These are phyloP conservation scores for Condylostylus longicornis DNA, from an alignment of 1,140 invertebrate species.

Conservation along the genomic window DNA sequence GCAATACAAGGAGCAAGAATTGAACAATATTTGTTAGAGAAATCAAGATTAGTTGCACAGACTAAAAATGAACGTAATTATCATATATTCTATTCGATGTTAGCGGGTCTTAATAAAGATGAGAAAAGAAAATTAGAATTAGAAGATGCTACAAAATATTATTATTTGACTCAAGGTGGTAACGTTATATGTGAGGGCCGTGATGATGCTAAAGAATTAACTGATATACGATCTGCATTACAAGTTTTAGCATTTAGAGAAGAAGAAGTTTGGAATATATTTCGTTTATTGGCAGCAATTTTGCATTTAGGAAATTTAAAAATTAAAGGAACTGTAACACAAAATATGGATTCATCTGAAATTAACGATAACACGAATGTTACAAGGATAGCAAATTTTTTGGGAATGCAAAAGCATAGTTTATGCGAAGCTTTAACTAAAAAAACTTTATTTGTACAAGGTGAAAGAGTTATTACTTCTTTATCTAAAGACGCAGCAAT, in stretches of 20 bases:
- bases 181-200: slow-evolving; percentile 64
- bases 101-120: slow-evolving; percentile 63
- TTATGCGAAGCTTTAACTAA: slow-evolving; percentile 69
- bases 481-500: slow-evolving; percentile 54
- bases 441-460: slow-evolving; percentile 75
- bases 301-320: slow-evolving; percentile 82
- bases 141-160: slow-evolving; percentile 52
- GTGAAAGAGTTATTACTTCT: slow-evolving; percentile 63
- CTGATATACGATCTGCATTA: slow-evolving; percentile 75
- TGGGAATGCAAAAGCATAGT: slow-evolving; percentile 51
- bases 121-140: slow-evolving; percentile 71
- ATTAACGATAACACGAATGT: slow-evolving; percentile 50
- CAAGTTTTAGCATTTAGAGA: slow-evolving; percentile 82
- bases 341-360: slow-evolving; percentile 70
- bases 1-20: slow-evolving; percentile 86
- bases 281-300: slow-evolving; percentile 68
- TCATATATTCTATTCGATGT: slow-evolving; percentile 89
- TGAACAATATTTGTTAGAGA: slow-evolving; percentile 90
- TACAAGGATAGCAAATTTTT: slow-evolving; percentile 47
- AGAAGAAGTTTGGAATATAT: slow-evolving; percentile 67
- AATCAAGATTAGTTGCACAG: slow-evolving; percentile 82
- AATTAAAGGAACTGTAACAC: slow-evolving; percentile 57
- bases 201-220: slow-evolving; percentile 70
- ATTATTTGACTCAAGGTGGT: slow-evolving; percentile 65
- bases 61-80: slow-evolving; percentile 85